phyloP scores from a whole-genome alignment of 2,888 invertebrate genomes.

The Ferrisia virgata region DNA sequence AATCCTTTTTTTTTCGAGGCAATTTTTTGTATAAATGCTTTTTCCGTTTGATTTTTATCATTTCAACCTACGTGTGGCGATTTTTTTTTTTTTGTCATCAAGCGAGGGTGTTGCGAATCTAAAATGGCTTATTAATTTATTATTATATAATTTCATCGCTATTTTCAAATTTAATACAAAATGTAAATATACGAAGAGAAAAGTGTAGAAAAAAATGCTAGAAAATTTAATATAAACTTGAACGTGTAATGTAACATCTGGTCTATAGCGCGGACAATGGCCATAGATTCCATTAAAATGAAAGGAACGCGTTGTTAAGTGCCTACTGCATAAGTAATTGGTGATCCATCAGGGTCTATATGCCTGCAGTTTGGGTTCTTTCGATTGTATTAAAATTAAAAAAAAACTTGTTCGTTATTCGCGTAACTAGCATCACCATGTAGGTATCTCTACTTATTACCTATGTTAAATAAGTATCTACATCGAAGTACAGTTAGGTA shows the following conservation, averaged over 20 bases:
- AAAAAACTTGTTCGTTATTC: background rate
- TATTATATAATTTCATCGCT: background rate
- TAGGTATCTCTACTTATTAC: too few relatives aligned
- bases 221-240: background rate
- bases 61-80: too few relatives aligned
- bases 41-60: too few relatives aligned
- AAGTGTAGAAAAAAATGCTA: background rate
- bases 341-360: slow-evolving; percentile 17
- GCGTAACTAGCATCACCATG: background rate
- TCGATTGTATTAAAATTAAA: background rate
- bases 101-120: too few relatives aligned
- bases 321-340: slow-evolving; percentile 8
- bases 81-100: too few relatives aligned
- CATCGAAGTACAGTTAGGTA: background rate
- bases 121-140: background rate
- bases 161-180: background rate
- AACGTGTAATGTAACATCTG: slow-evolving; percentile 2
- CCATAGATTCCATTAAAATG: background rate
- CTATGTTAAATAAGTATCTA: too few relatives aligned
- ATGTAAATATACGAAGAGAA: background rate
- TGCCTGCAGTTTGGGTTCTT: background rate
- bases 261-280: background rate
- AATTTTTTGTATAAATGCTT: too few relatives aligned
- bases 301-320: background rate
- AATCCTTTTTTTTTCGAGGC: too few relatives aligned